Base-by-base conservation (phyloP, 2,113 vertebrate species). In the Poeciliopsis prolifica region DNA sequence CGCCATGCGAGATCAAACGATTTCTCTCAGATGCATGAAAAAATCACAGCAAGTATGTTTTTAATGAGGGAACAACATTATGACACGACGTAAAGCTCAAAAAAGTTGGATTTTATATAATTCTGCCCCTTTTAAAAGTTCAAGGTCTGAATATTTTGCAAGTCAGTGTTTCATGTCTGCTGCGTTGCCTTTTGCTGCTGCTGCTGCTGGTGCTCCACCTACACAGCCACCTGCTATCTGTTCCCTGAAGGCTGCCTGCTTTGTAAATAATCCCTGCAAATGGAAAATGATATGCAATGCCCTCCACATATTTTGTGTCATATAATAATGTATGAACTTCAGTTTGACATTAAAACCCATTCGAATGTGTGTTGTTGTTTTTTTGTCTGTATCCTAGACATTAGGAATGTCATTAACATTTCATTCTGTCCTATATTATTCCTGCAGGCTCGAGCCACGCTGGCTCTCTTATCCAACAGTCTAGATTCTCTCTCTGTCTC, bases 161-260 rank as follows among this genome's bases (percentile, higher is more conserved):
- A 54, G 54, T 28, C 62, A 4, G 30, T 33, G 22, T 63, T 79
- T 66, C 77, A 70, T 72, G 13, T 8, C 66, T 22, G 68, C 42
- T 74, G 42, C 65, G 44, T 33, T 24, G 48, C 26, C 31, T 62
- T 65, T 68, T 64, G 17, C 35, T 26, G 51, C 67, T n/a, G 65
- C 68, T 33, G 74, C 29, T 29, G 29, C 68, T 33, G 74, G 1
- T 29, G 29, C 54, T 77, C 81, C 74, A 58, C 51, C 51, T 58
- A 11, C 78, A 60, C 65, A 3, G 6, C 68, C 78, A 83, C 74
- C 81, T 82, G 78, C 69, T 67, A 19, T 61, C 76, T 74, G 78
- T 35, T n/a, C 11, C 77, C 79, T 3, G 28, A 30, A 73, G 73
- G 60, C 58, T 51, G 61, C 61, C 35, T 4, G 54, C 58, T 44